Evolutionary conservation across 1,140 invertebrate genomes (phyloP).

Genomic region (Colletes gigas): DNA sequence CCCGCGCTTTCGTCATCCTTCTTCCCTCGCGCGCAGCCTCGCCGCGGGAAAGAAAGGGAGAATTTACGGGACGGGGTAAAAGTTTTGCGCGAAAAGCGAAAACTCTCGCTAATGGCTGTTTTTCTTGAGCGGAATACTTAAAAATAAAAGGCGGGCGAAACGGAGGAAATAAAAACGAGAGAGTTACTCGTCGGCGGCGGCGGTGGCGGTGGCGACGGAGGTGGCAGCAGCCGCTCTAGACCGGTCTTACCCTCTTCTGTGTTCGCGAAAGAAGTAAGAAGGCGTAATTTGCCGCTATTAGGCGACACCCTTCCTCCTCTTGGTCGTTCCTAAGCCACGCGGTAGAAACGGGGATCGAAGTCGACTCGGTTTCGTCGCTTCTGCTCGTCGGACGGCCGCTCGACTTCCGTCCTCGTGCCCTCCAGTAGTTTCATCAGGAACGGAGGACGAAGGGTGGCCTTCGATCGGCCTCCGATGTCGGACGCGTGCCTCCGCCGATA

Average conservation of each 20-base stretch:
- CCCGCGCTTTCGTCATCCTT: constrained; percentile 48
- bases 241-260: constrained; percentile 45
- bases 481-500: too few species aligned
- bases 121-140: constrained; percentile 80
- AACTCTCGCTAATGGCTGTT: constrained; percentile 81
- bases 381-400: neutral
- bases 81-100: constrained; percentile 80
- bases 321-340: neutral
- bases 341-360: neutral
- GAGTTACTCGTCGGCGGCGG: constrained; percentile 63
- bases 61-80: constrained; percentile 77
- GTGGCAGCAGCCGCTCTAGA: neutral
- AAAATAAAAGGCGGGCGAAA: constrained; percentile 67
- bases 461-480: too few species aligned
- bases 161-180: constrained; percentile 77
- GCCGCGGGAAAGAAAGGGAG: constrained; percentile 29
- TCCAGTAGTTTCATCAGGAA: too few species aligned
- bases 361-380: neutral
- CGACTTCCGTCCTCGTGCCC: too few species aligned
- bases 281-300: constrained; percentile 77
- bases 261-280: constrained; percentile 68
- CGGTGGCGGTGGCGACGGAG: neutral
- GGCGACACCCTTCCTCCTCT: constrained; percentile 63
- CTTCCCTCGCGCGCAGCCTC: constrained; percentile 39
- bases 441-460: neutral